Base-by-base conservation (phyloP, 1,140 invertebrate genomes). In the Carposina sasakii region DNA sequence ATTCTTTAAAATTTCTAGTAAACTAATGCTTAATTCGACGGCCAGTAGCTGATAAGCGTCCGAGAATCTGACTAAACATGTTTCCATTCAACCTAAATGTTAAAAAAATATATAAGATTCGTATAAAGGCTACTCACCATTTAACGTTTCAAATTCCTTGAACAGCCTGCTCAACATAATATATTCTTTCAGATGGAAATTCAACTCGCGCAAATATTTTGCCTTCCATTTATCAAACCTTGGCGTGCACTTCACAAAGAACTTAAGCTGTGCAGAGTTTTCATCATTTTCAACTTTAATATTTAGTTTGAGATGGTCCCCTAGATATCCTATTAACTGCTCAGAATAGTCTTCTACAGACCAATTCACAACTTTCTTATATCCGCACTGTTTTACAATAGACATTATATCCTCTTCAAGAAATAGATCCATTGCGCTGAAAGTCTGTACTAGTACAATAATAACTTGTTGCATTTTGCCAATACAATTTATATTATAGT, bases 161-260 rank as follows among this genome's bases (percentile, higher is more conserved):
- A 82, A 79, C 1, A 82, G 53, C 17, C 47, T 43, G 48, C 52
- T 76, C 4, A 79, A 48, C 69, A 76, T 69, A 6, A 58, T 26
- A 42, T 64, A 75, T 40, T 82, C 78, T 22, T 82, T 82, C n/a
- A 58, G 48, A 44, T 79, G 79, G 45, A 82, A 82, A 1, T 30
- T 50, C 0, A 60, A 54, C 33, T 81, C 63, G 20, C 52, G 59
- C 16, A 82, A 40, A 56, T 75, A 77, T 24, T 73, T 28, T 0
- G 67, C 65, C 52, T 71, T 76, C 60, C 55, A 71, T 26, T 65
- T 41, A 33, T 77, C 54, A 34, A 37, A 49, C 37, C 69, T 63
- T 3, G 76, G 77, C 30, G 76, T 53, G 44, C 72, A 79, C 57
- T 81, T 81, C 1, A 79, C 51, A 47, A 81, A 81, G 2, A 68